These are phyloP conservation scores for Stegostoma tigrinum DNA, from an alignment of 2,113 vertebrate genomes.

Conservation along the genomic window DNA sequence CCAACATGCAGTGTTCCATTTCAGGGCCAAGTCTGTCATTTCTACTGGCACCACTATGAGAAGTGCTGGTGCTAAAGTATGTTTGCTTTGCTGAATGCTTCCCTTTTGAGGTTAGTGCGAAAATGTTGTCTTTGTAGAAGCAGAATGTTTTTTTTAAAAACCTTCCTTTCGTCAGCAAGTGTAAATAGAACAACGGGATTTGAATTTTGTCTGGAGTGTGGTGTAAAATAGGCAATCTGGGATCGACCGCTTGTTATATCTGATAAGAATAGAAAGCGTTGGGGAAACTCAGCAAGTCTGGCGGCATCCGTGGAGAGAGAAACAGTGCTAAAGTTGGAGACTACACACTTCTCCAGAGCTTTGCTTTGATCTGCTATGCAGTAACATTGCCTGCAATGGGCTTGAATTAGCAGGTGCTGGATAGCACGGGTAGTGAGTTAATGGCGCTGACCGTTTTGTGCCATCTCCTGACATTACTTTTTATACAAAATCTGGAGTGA, in stretches of 20 bases:
- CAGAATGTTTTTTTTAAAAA: not conserved
- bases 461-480: not conserved
- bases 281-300: no score
- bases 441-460: not conserved
- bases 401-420: not conserved
- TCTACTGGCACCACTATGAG: slow-evolving; percentile 13
- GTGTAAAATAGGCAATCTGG: not conserved
- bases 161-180: not conserved
- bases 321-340: no score
- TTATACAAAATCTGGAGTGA: not conserved
- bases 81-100: slow-evolving; percentile 15
- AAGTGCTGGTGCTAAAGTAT: slow-evolving; percentile 25
- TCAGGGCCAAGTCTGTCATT: slow-evolving; percentile 20
- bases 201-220: not conserved
- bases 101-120: slow-evolving; percentile 12
- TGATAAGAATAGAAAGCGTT: no score
- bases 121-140: slow-evolving; percentile 16
- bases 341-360: no score
- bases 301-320: no score
- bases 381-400: no score
- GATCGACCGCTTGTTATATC: not conserved
- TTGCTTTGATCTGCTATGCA: not conserved
- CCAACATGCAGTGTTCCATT: not conserved
- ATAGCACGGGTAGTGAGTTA: not conserved
- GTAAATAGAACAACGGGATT: not conserved